These are phyloP conservation scores for Augiades crinisus DNA, from an alignment of 2,888 invertebrate species.

Conservation along the genomic window DNA sequence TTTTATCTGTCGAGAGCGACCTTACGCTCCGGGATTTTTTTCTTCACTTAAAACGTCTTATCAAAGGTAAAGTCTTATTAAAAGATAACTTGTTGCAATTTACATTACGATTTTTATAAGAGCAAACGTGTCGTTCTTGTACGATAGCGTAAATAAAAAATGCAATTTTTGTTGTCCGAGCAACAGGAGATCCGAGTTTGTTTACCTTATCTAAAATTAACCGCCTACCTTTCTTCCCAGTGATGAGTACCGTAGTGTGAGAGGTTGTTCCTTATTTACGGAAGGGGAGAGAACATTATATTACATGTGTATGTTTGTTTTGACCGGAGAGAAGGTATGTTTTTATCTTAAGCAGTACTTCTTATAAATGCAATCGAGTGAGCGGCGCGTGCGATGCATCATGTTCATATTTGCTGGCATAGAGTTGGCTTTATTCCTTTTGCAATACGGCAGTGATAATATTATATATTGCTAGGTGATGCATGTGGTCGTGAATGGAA, in stretches of 20 bases:
- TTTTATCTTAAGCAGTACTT: not conserved
- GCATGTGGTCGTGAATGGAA: too few relatives aligned
- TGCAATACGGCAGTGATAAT: too few relatives aligned
- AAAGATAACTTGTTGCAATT: not conserved
- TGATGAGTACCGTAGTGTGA: slow-evolving; percentile 11
- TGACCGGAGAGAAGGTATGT: not conserved
- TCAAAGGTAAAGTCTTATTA: slow-evolving; percentile 16
- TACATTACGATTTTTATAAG: not conserved
- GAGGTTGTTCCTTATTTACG: slow-evolving; percentile 18
- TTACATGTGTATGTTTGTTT: slow-evolving; percentile 2
- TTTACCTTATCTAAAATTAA: slow-evolving; percentile 27
- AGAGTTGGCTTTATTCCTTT: too few relatives aligned
- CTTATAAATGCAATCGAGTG: not conserved
- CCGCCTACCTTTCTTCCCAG: slow-evolving; percentile 4
- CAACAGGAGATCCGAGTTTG: slow-evolving; percentile 14
- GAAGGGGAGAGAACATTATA: slow-evolving; percentile 10
- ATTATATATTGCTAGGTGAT: too few relatives aligned
- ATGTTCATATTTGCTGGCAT: not conserved
- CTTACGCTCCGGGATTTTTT: slow-evolving; percentile 22
- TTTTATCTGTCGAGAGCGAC: slow-evolving; percentile 35
- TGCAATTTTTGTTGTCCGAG: slow-evolving; percentile 1
- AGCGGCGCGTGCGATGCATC: not conserved
- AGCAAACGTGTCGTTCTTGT: not conserved
- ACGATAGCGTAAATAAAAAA: slow-evolving; percentile 8
- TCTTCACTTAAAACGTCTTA: slow-evolving; percentile 2